A percentile compares a stretch with the other conserved stretches of the same genome.
phyloP scores from a whole-genome alignment of 2,113 vertebrate genomes.

The Conger conger region DNA sequence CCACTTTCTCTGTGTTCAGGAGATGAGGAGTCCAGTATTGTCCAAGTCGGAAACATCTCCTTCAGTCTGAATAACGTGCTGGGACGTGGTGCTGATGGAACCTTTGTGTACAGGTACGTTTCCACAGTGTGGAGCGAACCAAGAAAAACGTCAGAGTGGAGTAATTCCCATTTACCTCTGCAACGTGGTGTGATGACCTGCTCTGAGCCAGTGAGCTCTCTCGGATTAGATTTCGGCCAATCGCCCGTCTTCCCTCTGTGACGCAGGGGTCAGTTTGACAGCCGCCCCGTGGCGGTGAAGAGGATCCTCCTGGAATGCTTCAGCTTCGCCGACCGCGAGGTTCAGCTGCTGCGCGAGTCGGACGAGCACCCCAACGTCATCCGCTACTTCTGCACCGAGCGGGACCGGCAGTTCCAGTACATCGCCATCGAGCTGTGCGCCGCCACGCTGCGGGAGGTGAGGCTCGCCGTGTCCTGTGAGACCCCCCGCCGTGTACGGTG shows the following conservation, averaged over 20 bases:
- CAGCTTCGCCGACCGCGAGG: conserved; percentile 94
- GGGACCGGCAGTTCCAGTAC: conserved; percentile 97
- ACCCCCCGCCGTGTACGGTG: too few relatives aligned
- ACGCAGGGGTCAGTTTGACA: conserved; percentile 89
- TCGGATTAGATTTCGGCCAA: neutral
- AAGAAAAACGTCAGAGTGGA: neutral
- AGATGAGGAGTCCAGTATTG: conserved; percentile 79
- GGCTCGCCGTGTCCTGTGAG: neutral
- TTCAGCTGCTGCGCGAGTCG: conserved; percentile 89
- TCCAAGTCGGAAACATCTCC: conserved; percentile 88
- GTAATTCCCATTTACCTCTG: neutral
- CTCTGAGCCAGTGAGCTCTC: neutral
- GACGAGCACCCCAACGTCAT: conserved; percentile 96
- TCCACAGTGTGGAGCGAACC: neutral
- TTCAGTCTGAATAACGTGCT: conserved; percentile 88
- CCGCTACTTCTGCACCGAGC: conserved; percentile 96
- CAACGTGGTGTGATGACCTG: neutral
- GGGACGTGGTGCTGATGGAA: conserved; percentile 95
- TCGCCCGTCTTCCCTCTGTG: conserved; percentile 12
- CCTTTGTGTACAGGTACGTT: conserved; percentile 93
- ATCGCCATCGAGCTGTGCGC: conserved; percentile 94
- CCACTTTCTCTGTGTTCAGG: conserved; percentile 20
- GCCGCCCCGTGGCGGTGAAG: conserved; percentile 89
- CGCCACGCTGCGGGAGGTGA: conserved; percentile 90
- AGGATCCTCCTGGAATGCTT: conserved; percentile 96